Conservation (phyloP, 2,797 vertebrate species). For the Semaprochilodus insignis region DNA sequence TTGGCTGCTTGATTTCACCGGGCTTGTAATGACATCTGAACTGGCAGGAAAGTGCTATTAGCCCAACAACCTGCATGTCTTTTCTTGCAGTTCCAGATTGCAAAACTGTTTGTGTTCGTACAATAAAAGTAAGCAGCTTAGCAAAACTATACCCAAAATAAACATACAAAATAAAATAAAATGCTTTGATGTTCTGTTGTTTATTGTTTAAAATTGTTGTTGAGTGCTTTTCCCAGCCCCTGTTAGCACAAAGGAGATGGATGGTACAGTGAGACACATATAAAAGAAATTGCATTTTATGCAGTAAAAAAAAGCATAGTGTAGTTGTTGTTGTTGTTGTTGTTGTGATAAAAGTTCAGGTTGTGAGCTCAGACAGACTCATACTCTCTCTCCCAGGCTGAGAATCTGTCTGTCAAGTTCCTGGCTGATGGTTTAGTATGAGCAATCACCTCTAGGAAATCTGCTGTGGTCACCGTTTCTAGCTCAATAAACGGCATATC, state of each 20-base stretch:
- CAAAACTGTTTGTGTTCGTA: neutral
- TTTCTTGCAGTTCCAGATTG: neutral
- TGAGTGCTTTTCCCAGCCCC: neutral
- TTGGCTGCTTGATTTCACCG: neutral
- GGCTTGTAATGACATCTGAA: neutral
- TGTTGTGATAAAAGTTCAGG: conserved; percentile 4
- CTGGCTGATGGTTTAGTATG: conserved; percentile 92
- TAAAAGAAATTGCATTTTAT: neutral
- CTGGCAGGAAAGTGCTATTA: neutral
- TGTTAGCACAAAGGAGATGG: neutral
- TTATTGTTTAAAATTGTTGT: neutral
- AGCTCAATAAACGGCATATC: conserved; percentile 76
- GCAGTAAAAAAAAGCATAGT: neutral
- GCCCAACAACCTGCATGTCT: neutral
- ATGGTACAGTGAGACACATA: neutral
- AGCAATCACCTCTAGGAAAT: conserved; percentile 88
- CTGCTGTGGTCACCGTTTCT: conserved; percentile 86
- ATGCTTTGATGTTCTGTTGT: neutral
- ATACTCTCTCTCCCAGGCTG: conserved; percentile 88
- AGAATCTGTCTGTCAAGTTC: conserved; percentile 84
- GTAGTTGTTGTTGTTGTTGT: too few relatives aligned
- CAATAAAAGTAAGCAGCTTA: neutral
- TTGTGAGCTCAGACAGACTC: conserved; percentile 78
- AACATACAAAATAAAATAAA: neutral
- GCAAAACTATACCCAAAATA: neutral